Evolutionary conservation across 1,140 invertebrate genomes (phyloP), one percentile per base, ranked within the genome.

Genomic region (Pseudomyrmex concolor): DNA sequence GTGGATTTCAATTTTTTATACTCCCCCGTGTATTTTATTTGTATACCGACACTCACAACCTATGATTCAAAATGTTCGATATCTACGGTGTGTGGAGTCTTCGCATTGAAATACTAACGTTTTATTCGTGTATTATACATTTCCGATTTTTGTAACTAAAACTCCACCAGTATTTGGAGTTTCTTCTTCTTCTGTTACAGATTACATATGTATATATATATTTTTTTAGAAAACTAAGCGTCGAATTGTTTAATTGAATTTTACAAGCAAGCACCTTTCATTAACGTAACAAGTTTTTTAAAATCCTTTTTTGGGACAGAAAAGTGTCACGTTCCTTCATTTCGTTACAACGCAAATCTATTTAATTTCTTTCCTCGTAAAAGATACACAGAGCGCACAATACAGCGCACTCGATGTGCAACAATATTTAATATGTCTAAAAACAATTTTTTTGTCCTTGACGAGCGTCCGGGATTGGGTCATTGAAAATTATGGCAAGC

Each of bases 401-500:
- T 34, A 34, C 34, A 34, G 34, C 34, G 34, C 34, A 34, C 34
- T 34, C 5, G 9, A 51, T 51, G 50, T 2, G 50, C 50, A 63
- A 13, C 22, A 15, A 43, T 25, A 22, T 25, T 63, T 48, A 19
- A 17, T 25, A 8, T 45, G 45, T 45, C 43, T 12, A 19, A 22
- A 55, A 76, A 17, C 0, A 34, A n/a, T n/a, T n/a, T n/a, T 76
- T 34, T 51, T 10, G 10, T 2, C 10, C 15, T n/a, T 13, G 62
- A 22, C 64, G 19, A 15, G 15, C 19, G 25, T 57, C 43, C 54
- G 43, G 19, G 76, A 80, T 71, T 80, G 19, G 63, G 12, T 78
- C 51, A 80, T 71, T 34, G 43, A 59, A 71, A 80, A 70, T 80
- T 71, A 70, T 70, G 45, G 12, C 57, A 67, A 78, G 76, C 54